Evolutionary conservation across 2,113 vertebrate genomes (phyloP).

Genomic region (Gnathonemus longibarbis): DNA sequence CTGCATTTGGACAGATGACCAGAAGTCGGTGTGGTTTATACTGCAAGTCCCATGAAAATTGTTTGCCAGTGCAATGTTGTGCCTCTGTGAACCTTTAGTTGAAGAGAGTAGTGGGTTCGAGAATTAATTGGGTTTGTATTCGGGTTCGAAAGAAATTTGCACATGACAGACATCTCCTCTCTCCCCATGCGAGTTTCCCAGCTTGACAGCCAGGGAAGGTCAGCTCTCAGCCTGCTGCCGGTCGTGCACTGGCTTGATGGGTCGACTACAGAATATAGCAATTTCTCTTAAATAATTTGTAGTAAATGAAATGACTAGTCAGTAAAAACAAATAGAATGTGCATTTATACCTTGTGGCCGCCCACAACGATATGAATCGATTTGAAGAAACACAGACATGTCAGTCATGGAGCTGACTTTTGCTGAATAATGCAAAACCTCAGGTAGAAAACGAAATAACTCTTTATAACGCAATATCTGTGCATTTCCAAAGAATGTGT

Average conservation of each 20-base stretch:
- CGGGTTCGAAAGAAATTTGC: neutral
- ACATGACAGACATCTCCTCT: neutral
- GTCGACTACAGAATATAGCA: neutral
- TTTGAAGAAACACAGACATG: no score
- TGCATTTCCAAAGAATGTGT: neutral
- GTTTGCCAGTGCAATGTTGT: no score
- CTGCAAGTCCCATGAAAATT: neutral
- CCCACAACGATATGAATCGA: neutral
- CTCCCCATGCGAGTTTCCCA: neutral
- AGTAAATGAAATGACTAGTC: neutral
- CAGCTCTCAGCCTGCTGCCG: neutral
- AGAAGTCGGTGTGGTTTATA: neutral
- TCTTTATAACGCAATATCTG: neutral
- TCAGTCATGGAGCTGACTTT: neutral
- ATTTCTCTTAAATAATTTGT: neutral
- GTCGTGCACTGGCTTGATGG: neutral
- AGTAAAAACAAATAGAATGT: neutral
- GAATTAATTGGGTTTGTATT: neutral
- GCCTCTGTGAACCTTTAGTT: no score
- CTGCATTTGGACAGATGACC: neutral
- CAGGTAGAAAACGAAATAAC: neutral
- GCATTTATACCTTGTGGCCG: neutral
- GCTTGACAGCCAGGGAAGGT: neutral
- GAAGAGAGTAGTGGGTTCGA: neutral
- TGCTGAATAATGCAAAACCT: neutral